Evolutionary conservation across 2,797 vertebrate genomes (phyloP).

Genomic region (Onychomys torridus): DNA sequence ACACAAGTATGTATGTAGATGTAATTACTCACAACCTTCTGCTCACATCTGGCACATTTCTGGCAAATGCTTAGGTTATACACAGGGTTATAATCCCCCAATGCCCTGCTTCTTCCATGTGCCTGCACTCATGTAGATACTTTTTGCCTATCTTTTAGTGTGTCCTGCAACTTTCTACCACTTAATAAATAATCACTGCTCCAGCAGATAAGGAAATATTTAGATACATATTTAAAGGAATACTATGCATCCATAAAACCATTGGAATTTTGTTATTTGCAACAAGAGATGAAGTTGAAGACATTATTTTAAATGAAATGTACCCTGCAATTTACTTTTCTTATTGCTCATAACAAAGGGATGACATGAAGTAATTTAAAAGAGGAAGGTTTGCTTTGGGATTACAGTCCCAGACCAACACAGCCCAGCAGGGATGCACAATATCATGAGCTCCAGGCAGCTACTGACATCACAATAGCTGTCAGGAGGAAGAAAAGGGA

Average conservation of each 20-base stretch:
- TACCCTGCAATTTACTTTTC: not conserved
- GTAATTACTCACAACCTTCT: not conserved
- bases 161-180: not conserved
- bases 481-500: not conserved
- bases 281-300: not conserved
- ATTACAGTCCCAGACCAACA: not conserved
- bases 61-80: not conserved
- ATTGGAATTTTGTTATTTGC: not conserved
- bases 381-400: not conserved
- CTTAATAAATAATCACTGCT: not conserved
- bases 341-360: not conserved
- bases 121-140: not conserved
- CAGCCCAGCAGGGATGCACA: not conserved
- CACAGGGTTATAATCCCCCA: not conserved
- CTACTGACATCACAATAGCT: not conserved
- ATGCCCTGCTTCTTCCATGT: not conserved
- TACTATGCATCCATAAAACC: not conserved
- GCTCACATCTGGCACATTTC: not conserved
- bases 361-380: not conserved
- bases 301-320: not conserved
- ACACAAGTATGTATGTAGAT: not conserved
- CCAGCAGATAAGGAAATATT: not conserved
- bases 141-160: not conserved
- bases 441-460: not conserved
- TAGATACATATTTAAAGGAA: not conserved